Base-by-base conservation (phyloP, 2,888 invertebrate species). In the Leptinotarsa peninsularis region DNA sequence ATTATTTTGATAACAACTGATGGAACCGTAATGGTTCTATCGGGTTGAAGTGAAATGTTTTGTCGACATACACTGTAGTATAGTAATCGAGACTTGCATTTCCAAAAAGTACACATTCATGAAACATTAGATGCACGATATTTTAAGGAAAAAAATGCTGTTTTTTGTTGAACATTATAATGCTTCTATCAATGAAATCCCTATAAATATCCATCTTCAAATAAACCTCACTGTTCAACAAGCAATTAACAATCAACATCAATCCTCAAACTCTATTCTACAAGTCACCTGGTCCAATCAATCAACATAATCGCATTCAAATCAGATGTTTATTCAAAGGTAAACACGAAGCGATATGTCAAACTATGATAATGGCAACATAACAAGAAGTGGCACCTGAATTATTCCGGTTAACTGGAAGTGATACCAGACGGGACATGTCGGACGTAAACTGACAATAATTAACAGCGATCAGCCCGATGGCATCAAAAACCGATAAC, bases 341-440 rank as follows among this genome's bases (percentile, higher is more conserved):
- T 18, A 43, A 63, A 63, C 63, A 63, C 49, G 49, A 58, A 56
- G 71, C 60, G 21, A 71, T 71, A 71, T 33, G 71, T 71, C 70
- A 74, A 74, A 50, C 21, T 73, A 50, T 73, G 67, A 67, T 72
- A 67, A 63, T 73, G 67, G 56, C 60, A 66, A 33, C 27, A 60
- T 49, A 67, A 67, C 58, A 68, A 68, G 68, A 60, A 73, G 33
- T 63, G 63, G n/a, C 43, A 56, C 58, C 58, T 67, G 66, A 68
- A 73, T 60, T 72, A 67, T 72, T 23, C 21, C 67, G 27, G n/a
- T 52, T 58, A 67, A 56, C 49, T 56, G 56, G 67, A 63, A 71
- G 60, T 49, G 71, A 71, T 71, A 71, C 60, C 71, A 63, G 71
- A 60, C 21, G 10, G 43, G 18, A 71, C 71, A 71, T 60, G 71